Evolutionary conservation across 2,113 vertebrate genomes (phyloP), one percentile per base, ranked within the genome.

Genomic region (Phocoena phocoena): DNA sequence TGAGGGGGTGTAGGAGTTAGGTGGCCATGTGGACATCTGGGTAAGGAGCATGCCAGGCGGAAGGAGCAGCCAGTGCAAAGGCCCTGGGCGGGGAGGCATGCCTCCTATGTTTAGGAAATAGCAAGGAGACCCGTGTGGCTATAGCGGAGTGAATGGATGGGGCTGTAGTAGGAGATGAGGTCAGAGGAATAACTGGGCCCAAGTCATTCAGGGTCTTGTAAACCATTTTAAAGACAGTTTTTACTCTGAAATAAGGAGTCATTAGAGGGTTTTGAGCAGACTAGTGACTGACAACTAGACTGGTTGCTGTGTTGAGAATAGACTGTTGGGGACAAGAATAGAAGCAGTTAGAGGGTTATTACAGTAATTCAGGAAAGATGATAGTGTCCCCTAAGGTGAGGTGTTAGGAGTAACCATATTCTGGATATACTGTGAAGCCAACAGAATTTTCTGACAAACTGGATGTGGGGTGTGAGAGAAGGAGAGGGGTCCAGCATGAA

Each of bases 211-310:
- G 63, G 38, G 31, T 93, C 81, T 38, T 68, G 4, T 68, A 73
- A 62, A 60, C 62, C 81, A 87, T 90, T 92, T 82, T 87, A 86
- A 73, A 63, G 47, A 65, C 53, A 77, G 26, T 50, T 97, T 96
- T 96, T 90, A 83, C 81, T 77, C 36, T 67, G 38, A 87, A 92
- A 92, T 47, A 20, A 67, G 33, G 68, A 93, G 28, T 28, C 55
- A 71, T 93, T 80, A 89, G 53, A 93, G 47, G 50, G 60, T 92
- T 91, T 94, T 85, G 94, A 90, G 68, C 60, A 95, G 84, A 47
- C 77, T 71, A 81, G 15, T 67, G 62, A 65, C n/a, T 36, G 36
- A 36, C 36, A 36, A 2, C 36, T 36, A 36, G 36, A 36, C 55
- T 90, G 47, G 81, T 55, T 88, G 38, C 60, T 71, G 7, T 60